Conservation (phyloP, 2,888 invertebrate genomes). For the Chymomyza amoena region DNA sequence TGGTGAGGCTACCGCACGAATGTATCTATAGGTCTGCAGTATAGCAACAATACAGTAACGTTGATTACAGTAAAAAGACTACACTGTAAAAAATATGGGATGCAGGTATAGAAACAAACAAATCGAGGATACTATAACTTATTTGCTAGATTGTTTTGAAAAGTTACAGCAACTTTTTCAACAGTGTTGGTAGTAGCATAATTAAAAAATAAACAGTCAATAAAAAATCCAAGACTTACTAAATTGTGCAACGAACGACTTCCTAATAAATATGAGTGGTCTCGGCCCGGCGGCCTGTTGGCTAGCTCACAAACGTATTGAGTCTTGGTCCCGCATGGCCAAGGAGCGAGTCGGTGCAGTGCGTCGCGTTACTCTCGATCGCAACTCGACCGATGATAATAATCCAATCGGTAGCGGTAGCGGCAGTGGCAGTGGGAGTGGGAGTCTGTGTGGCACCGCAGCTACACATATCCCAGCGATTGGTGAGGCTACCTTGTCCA, state of each 20-base stretch:
- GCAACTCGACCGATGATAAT: constrained; percentile 74
- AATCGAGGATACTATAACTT: too few relatives aligned
- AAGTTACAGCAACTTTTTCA: too few relatives aligned
- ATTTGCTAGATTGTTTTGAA: too few relatives aligned
- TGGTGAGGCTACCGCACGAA: neutral
- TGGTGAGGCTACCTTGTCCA: constrained; percentile 21
- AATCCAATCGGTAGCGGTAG: constrained; percentile 40
- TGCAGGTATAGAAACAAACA: too few relatives aligned
- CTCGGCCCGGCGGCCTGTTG: constrained; percentile 87
- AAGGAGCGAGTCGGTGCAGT: constrained; percentile 82
- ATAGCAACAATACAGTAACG: too few relatives aligned
- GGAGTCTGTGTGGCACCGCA: constrained; percentile 42
- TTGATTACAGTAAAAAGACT: neutral
- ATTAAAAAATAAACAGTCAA: neutral
- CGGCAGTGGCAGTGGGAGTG: constrained; percentile 33
- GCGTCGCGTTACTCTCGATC: constrained; percentile 77
- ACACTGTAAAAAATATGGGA: too few relatives aligned
- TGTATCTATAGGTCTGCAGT: neutral
- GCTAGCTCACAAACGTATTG: constrained; percentile 87
- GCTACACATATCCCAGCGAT: neutral
- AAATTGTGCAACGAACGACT: neutral
- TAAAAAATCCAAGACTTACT: neutral
- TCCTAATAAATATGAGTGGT: constrained; percentile 81
- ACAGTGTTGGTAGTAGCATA: too few relatives aligned
- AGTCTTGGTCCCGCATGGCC: constrained; percentile 88